Percentiles rank a stretch among this genome's conserved stretches.
These are phyloP conservation scores for Schizopygopsis malacanthus DNA, from an alignment of 2,797 vertebrate species.

Conservation along the genomic window DNA sequence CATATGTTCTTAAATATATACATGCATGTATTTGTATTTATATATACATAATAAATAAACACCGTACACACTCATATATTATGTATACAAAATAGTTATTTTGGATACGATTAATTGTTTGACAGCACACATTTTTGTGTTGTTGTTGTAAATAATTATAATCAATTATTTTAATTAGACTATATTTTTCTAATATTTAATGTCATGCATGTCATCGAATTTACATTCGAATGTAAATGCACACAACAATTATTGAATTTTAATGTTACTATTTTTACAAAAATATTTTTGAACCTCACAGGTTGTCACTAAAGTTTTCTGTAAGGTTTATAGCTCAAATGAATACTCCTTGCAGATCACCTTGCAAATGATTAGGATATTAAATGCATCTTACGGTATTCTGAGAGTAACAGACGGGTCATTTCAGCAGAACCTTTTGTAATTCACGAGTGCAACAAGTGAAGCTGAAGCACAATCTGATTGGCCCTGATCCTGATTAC, in stretches of 20 bases:
- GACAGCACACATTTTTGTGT: background rate
- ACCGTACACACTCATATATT: no score
- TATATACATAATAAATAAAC: no score
- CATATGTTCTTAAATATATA: no score
- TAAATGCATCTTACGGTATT: background rate
- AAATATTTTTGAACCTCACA: background rate
- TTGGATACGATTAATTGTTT: no score
- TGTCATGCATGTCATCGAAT: background rate
- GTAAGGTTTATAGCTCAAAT: background rate
- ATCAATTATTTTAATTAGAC: background rate
- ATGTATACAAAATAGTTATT: no score
- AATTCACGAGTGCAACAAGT: slow-evolving; percentile 2
- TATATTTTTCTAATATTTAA: background rate
- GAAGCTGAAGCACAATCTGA: slow-evolving; percentile 21
- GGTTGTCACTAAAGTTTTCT: background rate
- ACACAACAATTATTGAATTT: background rate
- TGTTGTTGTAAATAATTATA: background rate
- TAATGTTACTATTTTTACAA: background rate
- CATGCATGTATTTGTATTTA: no score
- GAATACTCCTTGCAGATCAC: background rate
- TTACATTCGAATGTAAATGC: background rate
- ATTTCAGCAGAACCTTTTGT: background rate
- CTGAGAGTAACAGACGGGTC: background rate
- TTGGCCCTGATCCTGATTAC: background rate
- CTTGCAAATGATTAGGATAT: background rate